Evolutionary conservation across 2,888 invertebrate genomes (phyloP).

Genomic region (Ichneumoninae sp.): DNA sequence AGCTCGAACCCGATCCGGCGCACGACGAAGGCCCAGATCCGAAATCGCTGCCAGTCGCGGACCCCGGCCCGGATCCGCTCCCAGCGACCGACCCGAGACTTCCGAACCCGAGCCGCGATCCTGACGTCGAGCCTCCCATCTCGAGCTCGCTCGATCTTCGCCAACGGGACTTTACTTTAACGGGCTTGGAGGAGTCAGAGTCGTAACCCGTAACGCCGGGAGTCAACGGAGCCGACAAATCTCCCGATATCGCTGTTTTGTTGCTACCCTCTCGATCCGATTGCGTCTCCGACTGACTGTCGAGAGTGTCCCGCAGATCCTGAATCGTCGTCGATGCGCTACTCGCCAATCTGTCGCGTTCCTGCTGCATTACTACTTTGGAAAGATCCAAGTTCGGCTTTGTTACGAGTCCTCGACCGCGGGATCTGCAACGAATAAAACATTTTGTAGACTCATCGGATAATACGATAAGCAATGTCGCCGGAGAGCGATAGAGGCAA

Average conservation of each 20-base stretch:
- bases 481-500: slow-evolving; percentile 9
- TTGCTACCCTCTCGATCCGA: slow-evolving; percentile 80
- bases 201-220: slow-evolving; percentile 77
- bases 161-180: slow-evolving; percentile 93
- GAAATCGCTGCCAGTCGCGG: slow-evolving; percentile 76
- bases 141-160: slow-evolving; percentile 91
- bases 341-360: slow-evolving; percentile 75
- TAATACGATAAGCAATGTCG: not conserved
- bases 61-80: slow-evolving; percentile 77
- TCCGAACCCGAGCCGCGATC: slow-evolving; percentile 74
- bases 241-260: slow-evolving; percentile 72
- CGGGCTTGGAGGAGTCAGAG: slow-evolving; percentile 86
- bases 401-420: slow-evolving; percentile 81
- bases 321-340: slow-evolving; percentile 68
- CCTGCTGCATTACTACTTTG: slow-evolving; percentile 72
- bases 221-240: slow-evolving; percentile 75
- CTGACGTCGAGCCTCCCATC: slow-evolving; percentile 84
- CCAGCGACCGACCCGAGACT: slow-evolving; percentile 83
- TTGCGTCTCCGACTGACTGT: slow-evolving; percentile 78
- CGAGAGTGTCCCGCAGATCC: slow-evolving; percentile 76
- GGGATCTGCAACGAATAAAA: slow-evolving; percentile 73
- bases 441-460: not conserved
- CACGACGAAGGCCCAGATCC: slow-evolving; percentile 57
- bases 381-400: slow-evolving; percentile 78
- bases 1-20: slow-evolving; percentile 54